phyloP scores from a whole-genome alignment of 2,888 invertebrate species.

The Eilema sororculum region DNA sequence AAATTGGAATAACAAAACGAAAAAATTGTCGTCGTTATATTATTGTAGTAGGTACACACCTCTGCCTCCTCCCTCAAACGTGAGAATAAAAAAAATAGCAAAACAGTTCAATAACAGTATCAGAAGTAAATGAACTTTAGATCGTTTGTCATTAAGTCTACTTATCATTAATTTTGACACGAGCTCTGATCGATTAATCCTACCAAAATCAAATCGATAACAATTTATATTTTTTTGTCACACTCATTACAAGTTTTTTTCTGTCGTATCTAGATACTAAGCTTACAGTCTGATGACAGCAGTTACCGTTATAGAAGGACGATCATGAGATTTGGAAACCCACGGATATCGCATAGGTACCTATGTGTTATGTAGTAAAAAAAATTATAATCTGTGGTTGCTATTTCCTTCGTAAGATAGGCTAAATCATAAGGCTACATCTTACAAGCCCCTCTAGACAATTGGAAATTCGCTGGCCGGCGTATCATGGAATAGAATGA shows the following conservation, averaged over 20 bases:
- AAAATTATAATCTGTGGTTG: too few relatives aligned
- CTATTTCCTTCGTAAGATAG: too few relatives aligned
- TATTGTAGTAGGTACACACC: too few relatives aligned
- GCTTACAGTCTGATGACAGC: not conserved
- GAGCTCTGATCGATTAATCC: constrained; percentile 2
- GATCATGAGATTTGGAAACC: not conserved
- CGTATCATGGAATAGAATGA: too few relatives aligned
- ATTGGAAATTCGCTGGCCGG: too few relatives aligned
- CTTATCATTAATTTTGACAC: constrained; percentile 3
- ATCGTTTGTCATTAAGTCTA: constrained; percentile 4
- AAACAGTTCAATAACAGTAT: constrained; percentile 1
- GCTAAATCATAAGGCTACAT: too few relatives aligned
- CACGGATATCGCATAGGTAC: not conserved
- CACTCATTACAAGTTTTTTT: constrained; percentile 1
- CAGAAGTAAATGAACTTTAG: not conserved
- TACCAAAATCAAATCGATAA: not conserved
- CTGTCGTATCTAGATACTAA: not conserved
- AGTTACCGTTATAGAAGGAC: not conserved
- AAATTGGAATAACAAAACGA: too few relatives aligned
- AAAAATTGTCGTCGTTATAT: too few relatives aligned
- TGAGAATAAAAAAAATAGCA: not conserved
- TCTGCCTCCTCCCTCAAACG: not conserved
- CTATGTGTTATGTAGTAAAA: too few relatives aligned
- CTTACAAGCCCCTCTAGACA: too few relatives aligned
- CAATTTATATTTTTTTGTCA: constrained; percentile 1